phyloP scores from a whole-genome alignment of 2,797 vertebrate species.

The Sebastes goodei region DNA sequence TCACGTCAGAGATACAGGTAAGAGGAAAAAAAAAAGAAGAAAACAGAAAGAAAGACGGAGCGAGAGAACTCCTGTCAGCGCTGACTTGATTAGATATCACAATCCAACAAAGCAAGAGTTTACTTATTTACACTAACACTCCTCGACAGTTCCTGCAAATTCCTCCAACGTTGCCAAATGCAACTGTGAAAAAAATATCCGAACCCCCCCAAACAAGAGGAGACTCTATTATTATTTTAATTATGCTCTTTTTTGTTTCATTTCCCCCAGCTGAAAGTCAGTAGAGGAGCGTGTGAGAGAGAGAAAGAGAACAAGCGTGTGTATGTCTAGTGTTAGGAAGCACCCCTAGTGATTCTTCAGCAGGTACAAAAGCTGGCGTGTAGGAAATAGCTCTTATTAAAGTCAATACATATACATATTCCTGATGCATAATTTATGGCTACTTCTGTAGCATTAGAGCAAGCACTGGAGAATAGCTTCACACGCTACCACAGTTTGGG shows the following conservation, averaged over 20 bases:
- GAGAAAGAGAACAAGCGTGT: conserved; percentile 33
- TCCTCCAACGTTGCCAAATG: conserved; percentile 66
- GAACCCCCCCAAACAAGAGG: conserved; percentile 68
- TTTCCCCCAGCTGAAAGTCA: conserved; percentile 66
- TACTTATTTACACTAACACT: conserved; percentile 66
- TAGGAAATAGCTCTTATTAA: conserved; percentile 83
- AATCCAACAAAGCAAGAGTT: conserved; percentile 65
- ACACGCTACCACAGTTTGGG: conserved; percentile 66
- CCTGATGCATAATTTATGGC: conserved; percentile 87
- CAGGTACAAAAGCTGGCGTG: conserved; percentile 80
- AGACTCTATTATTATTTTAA: conserved; percentile 82
- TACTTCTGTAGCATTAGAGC: conserved; percentile 77
- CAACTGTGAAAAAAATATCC: conserved; percentile 55
- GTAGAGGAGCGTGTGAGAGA: conserved; percentile 42
- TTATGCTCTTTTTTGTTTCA: conserved; percentile 78
- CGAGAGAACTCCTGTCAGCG: conserved; percentile 64
- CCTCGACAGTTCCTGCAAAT: conserved; percentile 69
- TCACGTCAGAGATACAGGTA: conserved; percentile 61
- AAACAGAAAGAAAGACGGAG: conserved; percentile 32
- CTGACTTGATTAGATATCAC: conserved; percentile 71
- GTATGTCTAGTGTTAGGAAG: conserved; percentile 60
- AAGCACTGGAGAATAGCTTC: conserved; percentile 78
- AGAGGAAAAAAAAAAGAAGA: conserved; percentile 3
- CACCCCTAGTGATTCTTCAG: conserved; percentile 79
- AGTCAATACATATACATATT: conserved; percentile 86